These are phyloP conservation scores for Leuciscus idus DNA, from an alignment of 2,113 vertebrate species.

Conservation along the genomic window DNA sequence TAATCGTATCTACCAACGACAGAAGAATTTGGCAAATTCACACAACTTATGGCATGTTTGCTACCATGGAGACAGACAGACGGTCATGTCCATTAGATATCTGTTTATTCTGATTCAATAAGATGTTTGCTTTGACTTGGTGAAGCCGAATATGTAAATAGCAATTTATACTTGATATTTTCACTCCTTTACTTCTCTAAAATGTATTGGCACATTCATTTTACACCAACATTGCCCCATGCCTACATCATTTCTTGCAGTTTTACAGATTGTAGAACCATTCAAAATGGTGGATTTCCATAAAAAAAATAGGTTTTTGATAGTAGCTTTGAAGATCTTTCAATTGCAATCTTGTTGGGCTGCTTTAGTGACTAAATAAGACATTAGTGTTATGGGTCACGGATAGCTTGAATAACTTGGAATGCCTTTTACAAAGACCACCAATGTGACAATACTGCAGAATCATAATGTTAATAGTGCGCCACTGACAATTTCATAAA, in stretches of 20 bases:
- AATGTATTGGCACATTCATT: constrained; percentile 25
- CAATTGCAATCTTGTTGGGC: background rate
- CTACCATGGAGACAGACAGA: constrained; percentile 7
- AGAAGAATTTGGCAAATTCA: constrained; percentile 72
- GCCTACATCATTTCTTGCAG: constrained; percentile 33
- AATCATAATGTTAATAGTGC: background rate
- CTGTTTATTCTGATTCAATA: constrained; percentile 26
- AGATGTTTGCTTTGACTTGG: constrained; percentile 57
- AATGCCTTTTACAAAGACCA: constrained; percentile 21
- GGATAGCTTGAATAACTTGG: background rate
- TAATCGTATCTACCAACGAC: constrained; percentile 62
- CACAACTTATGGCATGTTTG: constrained; percentile 48
- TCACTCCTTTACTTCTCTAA: constrained; percentile 43
- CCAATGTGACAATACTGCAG: background rate
- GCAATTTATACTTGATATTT: constrained; percentile 53
- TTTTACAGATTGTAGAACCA: constrained; percentile 51
- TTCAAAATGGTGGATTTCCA: constrained; percentile 56
- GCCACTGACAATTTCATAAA: background rate
- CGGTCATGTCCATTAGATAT: constrained; percentile 65
- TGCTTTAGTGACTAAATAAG: background rate
- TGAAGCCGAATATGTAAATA: constrained; percentile 58
- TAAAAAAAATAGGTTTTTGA: constrained; percentile 36
- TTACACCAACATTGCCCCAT: constrained; percentile 18
- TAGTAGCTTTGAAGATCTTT: constrained; percentile 49
- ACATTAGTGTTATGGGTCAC: background rate